Conservation (phyloP, 1,140 invertebrate species). For the Brachystomella parvula region DNA sequence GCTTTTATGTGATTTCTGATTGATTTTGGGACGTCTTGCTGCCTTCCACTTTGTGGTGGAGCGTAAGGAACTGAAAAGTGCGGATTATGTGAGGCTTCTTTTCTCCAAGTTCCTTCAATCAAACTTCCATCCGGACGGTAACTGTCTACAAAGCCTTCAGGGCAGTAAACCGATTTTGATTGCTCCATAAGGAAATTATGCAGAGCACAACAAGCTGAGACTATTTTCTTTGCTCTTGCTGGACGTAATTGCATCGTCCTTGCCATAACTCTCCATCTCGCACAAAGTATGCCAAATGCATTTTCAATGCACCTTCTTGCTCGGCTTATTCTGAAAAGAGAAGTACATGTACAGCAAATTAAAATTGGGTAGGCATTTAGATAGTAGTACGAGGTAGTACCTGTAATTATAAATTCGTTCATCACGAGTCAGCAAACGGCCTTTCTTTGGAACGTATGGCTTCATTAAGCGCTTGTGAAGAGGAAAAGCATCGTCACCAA, state of each 20-base stretch:
- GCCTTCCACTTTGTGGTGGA: not conserved
- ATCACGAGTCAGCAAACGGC: conserved; percentile 33
- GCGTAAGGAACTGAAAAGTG: not conserved
- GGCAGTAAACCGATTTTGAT: not conserved
- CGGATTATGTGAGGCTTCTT: not conserved
- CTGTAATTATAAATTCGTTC: conserved; percentile 48
- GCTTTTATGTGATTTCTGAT: not conserved
- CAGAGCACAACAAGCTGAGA: conserved; percentile 13
- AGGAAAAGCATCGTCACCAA: conserved; percentile 44
- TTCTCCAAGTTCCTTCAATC: not conserved
- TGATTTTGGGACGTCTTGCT: not conserved
- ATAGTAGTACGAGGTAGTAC: conserved; percentile 17
- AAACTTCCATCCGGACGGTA: not conserved
- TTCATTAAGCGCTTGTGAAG: conserved; percentile 41
- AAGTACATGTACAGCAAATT: too few relatives aligned
- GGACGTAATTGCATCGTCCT: conserved; percentile 23
- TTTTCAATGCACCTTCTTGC: conserved; percentile 44
- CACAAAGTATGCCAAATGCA: conserved; percentile 44
- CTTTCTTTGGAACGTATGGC: conserved; percentile 40
- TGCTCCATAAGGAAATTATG: conserved; percentile 25
- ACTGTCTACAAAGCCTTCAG: not conserved
- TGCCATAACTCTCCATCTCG: conserved; percentile 20
- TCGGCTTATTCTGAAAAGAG: conserved; percentile 42
- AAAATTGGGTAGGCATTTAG: conserved; percentile 39
- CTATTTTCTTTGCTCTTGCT: conserved; percentile 14